Conservation (phyloP, 35 echinoderm and acorn worm species). For the Patiria miniata region DNA sequence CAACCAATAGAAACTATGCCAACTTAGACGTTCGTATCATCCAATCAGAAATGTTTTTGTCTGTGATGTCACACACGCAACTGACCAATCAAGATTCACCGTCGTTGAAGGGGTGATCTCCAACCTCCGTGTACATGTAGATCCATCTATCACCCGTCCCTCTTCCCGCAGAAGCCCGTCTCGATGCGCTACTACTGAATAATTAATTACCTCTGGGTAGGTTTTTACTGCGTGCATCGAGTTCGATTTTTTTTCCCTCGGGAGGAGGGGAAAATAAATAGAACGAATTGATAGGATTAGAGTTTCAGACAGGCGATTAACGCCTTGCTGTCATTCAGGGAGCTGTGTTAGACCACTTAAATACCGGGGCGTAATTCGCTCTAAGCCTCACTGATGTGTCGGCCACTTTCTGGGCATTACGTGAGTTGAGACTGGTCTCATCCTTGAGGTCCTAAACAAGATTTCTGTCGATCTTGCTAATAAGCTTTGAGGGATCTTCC, state of each 20-base stretch:
- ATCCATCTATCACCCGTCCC: neutral
- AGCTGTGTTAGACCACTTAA: slow-evolving; percentile 8
- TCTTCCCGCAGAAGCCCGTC: neutral
- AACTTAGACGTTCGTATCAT: neutral
- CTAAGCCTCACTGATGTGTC: neutral
- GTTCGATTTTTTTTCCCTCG: neutral
- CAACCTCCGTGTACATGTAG: neutral
- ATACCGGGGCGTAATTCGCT: neutral
- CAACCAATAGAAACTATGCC: neutral
- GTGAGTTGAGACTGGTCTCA: neutral
- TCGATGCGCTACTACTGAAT: neutral
- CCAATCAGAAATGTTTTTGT: neutral
- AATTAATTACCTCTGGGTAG: neutral
- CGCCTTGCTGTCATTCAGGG: neutral
- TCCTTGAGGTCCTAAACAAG: neutral
- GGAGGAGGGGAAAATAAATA: slow-evolving; percentile 12
- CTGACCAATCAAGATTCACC: neutral
- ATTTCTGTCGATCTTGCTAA: too few relatives aligned
- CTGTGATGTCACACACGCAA: neutral
- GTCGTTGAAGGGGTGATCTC: neutral
- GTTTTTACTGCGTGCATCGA: neutral
- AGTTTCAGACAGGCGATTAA: neutral
- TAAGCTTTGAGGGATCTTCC: neutral
- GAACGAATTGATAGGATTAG: slow-evolving; percentile 25
- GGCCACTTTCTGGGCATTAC: neutral